Base-by-base conservation (phyloP, 2,113 vertebrate genomes). In the Paraplagusia blochii region DNA sequence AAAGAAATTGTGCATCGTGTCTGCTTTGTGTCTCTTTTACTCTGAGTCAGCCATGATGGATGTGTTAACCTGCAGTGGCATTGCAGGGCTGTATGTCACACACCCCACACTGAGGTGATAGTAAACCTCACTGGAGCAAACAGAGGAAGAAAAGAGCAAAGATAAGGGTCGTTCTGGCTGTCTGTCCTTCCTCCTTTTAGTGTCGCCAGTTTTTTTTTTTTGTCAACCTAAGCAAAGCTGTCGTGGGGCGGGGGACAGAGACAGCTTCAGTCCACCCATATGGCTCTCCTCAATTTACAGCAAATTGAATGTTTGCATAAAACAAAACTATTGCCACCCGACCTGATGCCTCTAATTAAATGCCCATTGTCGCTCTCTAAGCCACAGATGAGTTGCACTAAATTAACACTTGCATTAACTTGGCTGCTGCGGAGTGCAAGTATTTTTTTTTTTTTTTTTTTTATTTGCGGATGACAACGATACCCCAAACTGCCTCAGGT, bases 61-160 rank as follows among this genome's bases (percentile, higher is more conserved):
- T 80, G 67, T 55, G 67, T 62, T 73, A 53, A 78, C 74, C 71
- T 71, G 58, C 70, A 62, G 40, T 16, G 1, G 49, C 58, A 60
- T 14, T 44, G 44, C 19, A 13, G 66, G 53, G 68, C 44, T 56
- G 35, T 59, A 74, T 76, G 79, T 82, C 73, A 79, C 39, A 66
- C 36, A 33, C 45, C 13, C 16, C 44, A 61, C 79, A 55, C 72
- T 58, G 63, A 52, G 76, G 69, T 67, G 81, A 80, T 66, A 59
- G 70, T 80, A 80, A 76, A 81, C 78, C 69, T 74, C 69, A 69
- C 36, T 29, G 69, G 74, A 70, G 72, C 76, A 72, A 70, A 76
- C 58, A 72, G 74, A 65, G 76, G 65, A 67, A 69, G 55, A 59
- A 60, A 49, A 53, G 52, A 66, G 43, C 46, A 16, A 43, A 79